A percentile compares a stretch with the other conserved stretches of the same genome.
phyloP scores from a whole-genome alignment of 2,888 invertebrate genomes.

The Pristionchus japonicus region DNA sequence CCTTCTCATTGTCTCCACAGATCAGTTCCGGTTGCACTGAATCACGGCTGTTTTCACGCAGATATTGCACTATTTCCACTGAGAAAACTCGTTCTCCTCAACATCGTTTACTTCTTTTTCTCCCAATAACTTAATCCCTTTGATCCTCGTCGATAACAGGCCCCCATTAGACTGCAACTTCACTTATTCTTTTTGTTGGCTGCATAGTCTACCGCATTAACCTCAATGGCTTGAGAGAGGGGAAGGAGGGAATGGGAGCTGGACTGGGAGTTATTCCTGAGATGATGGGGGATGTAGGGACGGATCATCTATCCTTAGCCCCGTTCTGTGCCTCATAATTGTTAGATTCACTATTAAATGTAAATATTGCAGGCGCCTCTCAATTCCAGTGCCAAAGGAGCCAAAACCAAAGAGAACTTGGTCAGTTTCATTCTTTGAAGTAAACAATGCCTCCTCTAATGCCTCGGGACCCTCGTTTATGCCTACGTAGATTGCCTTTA shows the following conservation, averaged over 20 bases:
- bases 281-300: neutral
- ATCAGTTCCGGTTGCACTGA: neutral
- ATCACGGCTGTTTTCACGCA: neutral
- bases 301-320: neutral
- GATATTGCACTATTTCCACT: neutral
- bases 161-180: conserved; percentile 6
- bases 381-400: neutral
- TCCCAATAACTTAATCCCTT: neutral
- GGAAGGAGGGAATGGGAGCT: neutral
- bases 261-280: conserved; percentile 5
- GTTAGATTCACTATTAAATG: no score
- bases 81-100: neutral
- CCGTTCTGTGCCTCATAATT: neutral
- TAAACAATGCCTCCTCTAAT: neutral
- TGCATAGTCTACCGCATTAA: conserved; percentile 9
- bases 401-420: neutral
- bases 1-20: neutral
- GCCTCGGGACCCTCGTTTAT: no score
- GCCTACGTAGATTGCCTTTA: neutral
- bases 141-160: neutral
- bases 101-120: neutral
- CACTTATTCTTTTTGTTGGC: neutral
- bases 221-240: neutral
- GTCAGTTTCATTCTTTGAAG: neutral
- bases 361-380: neutral